Evolutionary conservation across 2,888 invertebrate species (phyloP).

Genomic region (Brachyptera putata): DNA sequence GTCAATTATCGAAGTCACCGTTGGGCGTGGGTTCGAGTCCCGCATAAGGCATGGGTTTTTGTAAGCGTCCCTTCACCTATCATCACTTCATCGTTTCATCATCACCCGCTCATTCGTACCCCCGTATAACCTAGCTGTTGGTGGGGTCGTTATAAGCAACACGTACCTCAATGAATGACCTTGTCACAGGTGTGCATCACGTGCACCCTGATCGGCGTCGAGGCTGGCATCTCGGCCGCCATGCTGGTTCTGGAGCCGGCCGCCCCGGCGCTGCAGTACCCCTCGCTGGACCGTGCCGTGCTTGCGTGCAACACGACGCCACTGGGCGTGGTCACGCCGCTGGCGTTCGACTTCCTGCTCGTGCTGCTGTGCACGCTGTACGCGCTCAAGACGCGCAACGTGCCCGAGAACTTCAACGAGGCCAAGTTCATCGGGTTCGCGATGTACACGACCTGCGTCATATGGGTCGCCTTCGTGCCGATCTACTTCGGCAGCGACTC

Average conservation of each 20-base stretch:
- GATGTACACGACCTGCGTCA: conserved; percentile 74
- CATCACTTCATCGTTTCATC: no score
- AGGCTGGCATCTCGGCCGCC: conserved; percentile 58
- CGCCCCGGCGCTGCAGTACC: conserved; percentile 52
- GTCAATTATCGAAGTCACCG: no score
- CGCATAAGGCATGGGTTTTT: no score
- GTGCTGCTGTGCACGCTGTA: conserved; percentile 70
- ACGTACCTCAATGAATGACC: no score
- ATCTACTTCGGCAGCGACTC: conserved; percentile 68
- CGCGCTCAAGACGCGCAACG: conserved; percentile 71
- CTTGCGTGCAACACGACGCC: conserved; percentile 61
- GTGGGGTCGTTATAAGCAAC: no score
- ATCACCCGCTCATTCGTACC: no score
- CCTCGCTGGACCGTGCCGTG: conserved; percentile 50
- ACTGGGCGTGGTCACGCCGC: conserved; percentile 57
- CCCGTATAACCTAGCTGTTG: no score
- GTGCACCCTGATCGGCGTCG: conserved; percentile 59
- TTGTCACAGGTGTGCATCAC: conserved; percentile 62
- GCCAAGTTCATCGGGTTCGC: conserved; percentile 71
- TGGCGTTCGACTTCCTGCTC: conserved; percentile 66
- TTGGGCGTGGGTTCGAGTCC: no score
- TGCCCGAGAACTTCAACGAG: conserved; percentile 81
- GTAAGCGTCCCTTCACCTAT: no score
- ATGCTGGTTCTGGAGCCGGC: conserved; percentile 60
- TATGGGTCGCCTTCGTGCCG: conserved; percentile 74